Conservation (phyloP, 2,113 vertebrate species). For the Narcine bancroftii region DNA sequence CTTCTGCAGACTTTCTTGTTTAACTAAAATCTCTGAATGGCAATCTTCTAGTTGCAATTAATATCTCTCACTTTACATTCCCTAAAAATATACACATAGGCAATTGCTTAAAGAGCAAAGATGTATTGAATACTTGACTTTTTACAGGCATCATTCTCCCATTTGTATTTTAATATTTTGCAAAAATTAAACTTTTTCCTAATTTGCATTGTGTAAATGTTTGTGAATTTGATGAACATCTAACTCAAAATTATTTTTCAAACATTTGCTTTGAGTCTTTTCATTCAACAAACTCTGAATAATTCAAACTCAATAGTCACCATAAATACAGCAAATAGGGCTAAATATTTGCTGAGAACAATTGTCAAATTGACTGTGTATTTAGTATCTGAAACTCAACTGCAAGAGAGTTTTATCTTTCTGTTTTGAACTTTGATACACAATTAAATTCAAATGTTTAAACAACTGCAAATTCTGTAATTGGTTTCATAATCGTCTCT, state of each 20-base stretch:
- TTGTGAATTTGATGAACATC: not conserved
- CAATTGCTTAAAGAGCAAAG: not conserved
- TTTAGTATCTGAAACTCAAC: not conserved
- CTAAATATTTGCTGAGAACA: not conserved
- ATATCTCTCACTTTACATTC: no score
- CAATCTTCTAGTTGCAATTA: no score
- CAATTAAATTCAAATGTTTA: slow-evolving; percentile 16
- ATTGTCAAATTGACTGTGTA: not conserved
- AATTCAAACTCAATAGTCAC: not conserved
- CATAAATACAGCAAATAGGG: not conserved
- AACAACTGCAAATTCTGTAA: not conserved
- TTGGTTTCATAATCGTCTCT: not conserved
- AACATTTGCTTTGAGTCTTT: not conserved
- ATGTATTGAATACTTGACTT: not conserved
- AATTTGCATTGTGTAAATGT: not conserved
- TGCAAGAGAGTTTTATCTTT: not conserved
- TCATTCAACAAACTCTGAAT: not conserved
- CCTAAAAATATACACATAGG: not conserved
- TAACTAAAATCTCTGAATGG: no score
- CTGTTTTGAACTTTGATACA: not conserved
- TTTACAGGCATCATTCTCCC: not conserved
- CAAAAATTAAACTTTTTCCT: not conserved
- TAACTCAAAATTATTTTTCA: not conserved
- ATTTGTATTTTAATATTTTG: not conserved
- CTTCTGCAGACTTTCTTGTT: no score